Evolutionary conservation across 2,113 vertebrate genomes (phyloP).

Genomic region (Grallaria varia): DNA sequence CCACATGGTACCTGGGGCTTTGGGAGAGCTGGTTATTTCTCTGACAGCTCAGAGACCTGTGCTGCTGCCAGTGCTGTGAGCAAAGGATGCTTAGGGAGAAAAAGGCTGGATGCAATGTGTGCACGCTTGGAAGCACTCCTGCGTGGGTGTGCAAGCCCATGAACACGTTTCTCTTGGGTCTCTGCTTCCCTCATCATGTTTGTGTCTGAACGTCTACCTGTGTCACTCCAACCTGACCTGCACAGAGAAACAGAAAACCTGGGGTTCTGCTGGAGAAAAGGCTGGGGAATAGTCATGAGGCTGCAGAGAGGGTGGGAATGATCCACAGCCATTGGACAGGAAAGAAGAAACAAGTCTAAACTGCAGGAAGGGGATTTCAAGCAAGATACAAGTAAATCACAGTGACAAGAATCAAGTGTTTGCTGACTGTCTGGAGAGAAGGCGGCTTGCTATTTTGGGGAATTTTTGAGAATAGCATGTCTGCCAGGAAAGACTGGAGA

Average conservation of each 20-base stretch:
- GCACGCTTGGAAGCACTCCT: neutral
- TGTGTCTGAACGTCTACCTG: neutral
- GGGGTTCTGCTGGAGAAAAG: neutral
- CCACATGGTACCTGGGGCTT: neutral
- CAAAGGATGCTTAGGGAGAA: neutral
- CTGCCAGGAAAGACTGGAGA: neutral
- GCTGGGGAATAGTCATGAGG: neutral
- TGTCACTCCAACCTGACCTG: neutral
- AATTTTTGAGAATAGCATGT: neutral
- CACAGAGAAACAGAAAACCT: neutral
- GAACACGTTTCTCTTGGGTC: neutral
- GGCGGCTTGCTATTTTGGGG: neutral
- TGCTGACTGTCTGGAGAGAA: constrained; percentile 22
- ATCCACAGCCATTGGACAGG: neutral
- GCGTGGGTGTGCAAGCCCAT: neutral
- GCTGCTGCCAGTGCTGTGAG: fast-evolving
- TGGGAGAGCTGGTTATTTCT: neutral
- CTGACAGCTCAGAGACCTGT: neutral
- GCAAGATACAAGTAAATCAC: constrained; percentile 34
- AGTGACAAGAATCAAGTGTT: constrained; percentile 57
- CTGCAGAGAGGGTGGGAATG: neutral
- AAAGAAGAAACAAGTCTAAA: constrained; percentile 35
- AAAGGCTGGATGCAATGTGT: neutral
- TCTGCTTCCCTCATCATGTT: neutral
- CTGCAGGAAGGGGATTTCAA: constrained; percentile 34